phyloP scores from a whole-genome alignment of 37 sponge, comb jelly and placozoan species.

The Spongilla lacustris region DNA sequence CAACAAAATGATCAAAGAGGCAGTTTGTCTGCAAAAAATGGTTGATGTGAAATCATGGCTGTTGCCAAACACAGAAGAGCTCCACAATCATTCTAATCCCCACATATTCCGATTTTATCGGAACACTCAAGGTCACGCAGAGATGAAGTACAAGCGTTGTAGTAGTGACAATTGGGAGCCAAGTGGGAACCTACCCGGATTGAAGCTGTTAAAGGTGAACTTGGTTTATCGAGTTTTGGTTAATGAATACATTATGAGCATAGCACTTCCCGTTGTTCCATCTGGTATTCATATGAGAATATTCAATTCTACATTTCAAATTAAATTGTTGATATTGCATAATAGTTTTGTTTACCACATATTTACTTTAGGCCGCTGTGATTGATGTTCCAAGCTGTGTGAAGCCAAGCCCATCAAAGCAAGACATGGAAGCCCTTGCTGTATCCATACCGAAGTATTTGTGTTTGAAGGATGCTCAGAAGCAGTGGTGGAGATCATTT shows the following conservation, averaged over 20 bases:
- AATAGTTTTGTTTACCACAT: neutral
- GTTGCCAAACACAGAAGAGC: neutral
- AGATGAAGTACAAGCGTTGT: slow-evolving; percentile 19
- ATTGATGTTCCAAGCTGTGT: neutral
- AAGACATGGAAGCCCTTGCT: slow-evolving; percentile 1
- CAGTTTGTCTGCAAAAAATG: slow-evolving; percentile 1
- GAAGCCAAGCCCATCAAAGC: neutral
- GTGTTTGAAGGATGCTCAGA: neutral
- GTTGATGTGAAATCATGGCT: slow-evolving; percentile 15
- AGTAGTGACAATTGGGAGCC: neutral
- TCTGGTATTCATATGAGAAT: no score
- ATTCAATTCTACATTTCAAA: neutral
- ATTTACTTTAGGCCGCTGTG: neutral
- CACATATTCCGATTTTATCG: slow-evolving; percentile 12
- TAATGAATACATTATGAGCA: neutral
- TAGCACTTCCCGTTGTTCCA: neutral
- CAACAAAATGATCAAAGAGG: neutral
- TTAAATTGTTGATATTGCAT: neutral
- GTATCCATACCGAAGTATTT: neutral
- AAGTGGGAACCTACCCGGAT: neutral
- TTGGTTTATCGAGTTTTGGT: slow-evolving; percentile 1
- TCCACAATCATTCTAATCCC: slow-evolving; percentile 21
- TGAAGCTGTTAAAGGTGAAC: neutral
- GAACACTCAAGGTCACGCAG: slow-evolving; percentile 8
- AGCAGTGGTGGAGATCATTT: neutral